These are phyloP conservation scores for Phrixothrix hirtus DNA, from an alignment of 2,888 invertebrate species.

Conservation along the genomic window DNA sequence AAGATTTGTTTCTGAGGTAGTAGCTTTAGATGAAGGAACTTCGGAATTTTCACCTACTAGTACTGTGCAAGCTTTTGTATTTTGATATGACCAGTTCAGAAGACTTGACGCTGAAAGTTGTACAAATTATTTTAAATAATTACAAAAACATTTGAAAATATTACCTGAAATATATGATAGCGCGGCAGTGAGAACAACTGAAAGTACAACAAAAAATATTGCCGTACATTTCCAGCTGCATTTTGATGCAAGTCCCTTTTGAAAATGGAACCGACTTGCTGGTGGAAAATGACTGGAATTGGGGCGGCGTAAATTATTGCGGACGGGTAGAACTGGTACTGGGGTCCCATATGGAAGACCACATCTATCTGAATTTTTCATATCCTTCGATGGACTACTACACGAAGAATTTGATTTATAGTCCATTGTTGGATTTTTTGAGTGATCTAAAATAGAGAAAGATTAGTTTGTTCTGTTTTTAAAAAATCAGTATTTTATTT, in stretches of 20 bases:
- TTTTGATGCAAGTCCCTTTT: constrained; percentile 80
- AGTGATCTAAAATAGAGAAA: constrained; percentile 53
- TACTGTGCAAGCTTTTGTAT: constrained; percentile 81
- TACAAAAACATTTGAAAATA: too few relatives aligned
- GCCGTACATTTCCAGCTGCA: constrained; percentile 94
- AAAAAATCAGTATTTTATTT: neutral
- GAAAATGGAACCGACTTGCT: constrained; percentile 80
- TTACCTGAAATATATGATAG: constrained; percentile 88
- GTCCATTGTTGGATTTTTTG: constrained; percentile 86
- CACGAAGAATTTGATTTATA: constrained; percentile 87
- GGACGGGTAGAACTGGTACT: constrained; percentile 75
- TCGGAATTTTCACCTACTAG: constrained; percentile 79
- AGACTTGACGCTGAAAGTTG: constrained; percentile 73
- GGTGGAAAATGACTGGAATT: constrained; percentile 75
- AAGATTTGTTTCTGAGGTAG: constrained; percentile 72
- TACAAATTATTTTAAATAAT: too few relatives aligned
- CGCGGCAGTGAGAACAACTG: constrained; percentile 79
- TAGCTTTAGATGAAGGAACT: constrained; percentile 71
- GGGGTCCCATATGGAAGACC: constrained; percentile 50
- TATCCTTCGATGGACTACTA: constrained; percentile 82
- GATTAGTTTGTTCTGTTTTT: neutral
- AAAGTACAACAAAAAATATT: constrained; percentile 82
- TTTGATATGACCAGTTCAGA: constrained; percentile 83
- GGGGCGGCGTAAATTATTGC: constrained; percentile 69
- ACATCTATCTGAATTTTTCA: constrained; percentile 66